Evolutionary conservation across 1,140 invertebrate genomes (phyloP), one percentile per base, ranked within the genome.

Genomic region (Halictus rubicundus): DNA sequence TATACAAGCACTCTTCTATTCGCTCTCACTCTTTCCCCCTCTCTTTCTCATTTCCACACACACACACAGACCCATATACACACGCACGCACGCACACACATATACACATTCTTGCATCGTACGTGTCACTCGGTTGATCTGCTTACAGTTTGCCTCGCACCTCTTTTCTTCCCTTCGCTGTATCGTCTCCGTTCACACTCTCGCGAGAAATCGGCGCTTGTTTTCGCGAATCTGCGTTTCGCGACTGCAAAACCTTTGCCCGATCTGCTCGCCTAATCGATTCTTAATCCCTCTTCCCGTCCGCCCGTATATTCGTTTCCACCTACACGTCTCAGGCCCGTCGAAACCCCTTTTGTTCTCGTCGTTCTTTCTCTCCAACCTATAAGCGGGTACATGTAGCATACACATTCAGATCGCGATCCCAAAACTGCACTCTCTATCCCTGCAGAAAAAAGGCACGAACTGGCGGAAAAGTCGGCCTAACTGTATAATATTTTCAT

Each of bases 401-500:
- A 90, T 88, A 85, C 84, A 87, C 81, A 52, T 52, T 86, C 89
- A 89, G 90, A 91, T 91, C 87, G 88, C 87, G 88, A 91, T 92
- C 89, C 88, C 89, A 90, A 91, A 91, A 90, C 87, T 91, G 90
- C 90, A 91, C 74, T 81, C 76, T 78, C 66, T 79, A 82, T 91
- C 89, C 89, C 89, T 89, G 91, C 90, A 88, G 91, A 93, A 92
- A 92, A 93, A 93, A 93, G 92, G 92, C 92, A 93, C 92, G 91
- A 93, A 93, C 92, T 92, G 92, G 91, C 92, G 91, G 91, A 92
- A 92, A 93, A 93, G 91, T 93, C 92, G 92, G 92, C 92, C 92
- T 92, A 93, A 92, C 91, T 92, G 91, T 93, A 93, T 93, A 92
- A 93, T 93, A 92, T 93, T 90, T 92, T 93, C 89, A 91, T 93